Evolutionary conservation across 2,113 vertebrate genomes (phyloP).

Genomic region (Lathamus discolor): DNA sequence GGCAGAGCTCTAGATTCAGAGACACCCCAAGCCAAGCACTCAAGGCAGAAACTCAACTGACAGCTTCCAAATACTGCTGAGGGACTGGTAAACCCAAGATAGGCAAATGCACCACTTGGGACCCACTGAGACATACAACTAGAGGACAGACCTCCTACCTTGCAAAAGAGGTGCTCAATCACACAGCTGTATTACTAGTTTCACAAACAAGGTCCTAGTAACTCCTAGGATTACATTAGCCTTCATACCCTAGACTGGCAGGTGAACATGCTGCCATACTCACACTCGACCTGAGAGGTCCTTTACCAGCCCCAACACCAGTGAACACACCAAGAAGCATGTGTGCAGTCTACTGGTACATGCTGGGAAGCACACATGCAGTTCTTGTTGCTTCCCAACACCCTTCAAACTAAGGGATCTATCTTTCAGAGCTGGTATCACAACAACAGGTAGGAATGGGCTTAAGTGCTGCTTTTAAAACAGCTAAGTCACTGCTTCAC

Average conservation of each 20-base stretch:
- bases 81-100: not conserved
- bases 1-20: not conserved
- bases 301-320: not conserved
- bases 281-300: not conserved
- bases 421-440: not conserved
- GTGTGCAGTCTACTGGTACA: not conserved
- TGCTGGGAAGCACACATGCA: rapidly evolving
- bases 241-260: not conserved
- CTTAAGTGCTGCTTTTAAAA: not conserved
- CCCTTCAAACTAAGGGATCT: not conserved
- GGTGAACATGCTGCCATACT: not conserved
- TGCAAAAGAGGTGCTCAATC: not conserved
- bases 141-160: not conserved
- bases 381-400: rapidly evolving
- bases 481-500: not conserved
- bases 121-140: not conserved
- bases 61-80: not conserved
- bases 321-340: not conserved
- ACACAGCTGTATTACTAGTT: rapidly evolving
- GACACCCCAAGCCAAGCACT: not conserved
- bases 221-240: not conserved
- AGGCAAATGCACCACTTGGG: not conserved
- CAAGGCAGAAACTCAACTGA: not conserved
- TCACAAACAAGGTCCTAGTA: not conserved
- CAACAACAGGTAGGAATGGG: not conserved